phyloP scores from a whole-genome alignment of 2,113 vertebrate species.

The Archilochus colubris region DNA sequence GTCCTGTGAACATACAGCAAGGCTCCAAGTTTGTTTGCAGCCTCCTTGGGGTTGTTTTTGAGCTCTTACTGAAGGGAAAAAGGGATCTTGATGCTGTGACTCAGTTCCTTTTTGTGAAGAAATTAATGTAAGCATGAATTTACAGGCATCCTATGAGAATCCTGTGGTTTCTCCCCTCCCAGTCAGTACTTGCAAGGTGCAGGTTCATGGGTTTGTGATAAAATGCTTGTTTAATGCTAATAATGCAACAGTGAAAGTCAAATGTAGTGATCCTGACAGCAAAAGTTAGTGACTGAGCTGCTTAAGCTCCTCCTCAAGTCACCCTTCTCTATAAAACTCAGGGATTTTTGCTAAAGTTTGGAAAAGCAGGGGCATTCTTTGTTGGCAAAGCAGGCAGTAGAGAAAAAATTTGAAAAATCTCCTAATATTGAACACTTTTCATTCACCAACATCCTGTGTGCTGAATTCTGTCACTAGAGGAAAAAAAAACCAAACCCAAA shows the following conservation, averaged over 20 bases:
- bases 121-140: not conserved
- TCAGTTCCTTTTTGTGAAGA: not conserved
- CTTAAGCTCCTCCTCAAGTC: not conserved
- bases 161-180: not conserved
- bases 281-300: not conserved
- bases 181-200: not conserved
- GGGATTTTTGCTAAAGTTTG: not conserved
- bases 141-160: not conserved
- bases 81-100: not conserved
- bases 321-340: not conserved
- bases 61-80: not conserved
- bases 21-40: not conserved
- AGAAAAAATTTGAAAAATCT: not conserved
- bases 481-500: not conserved
- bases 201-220: not conserved
- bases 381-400: not conserved
- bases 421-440: not conserved
- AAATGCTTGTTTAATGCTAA: not conserved
- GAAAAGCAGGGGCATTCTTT: not conserved
- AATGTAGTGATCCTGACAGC: not conserved
- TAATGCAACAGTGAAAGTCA: not conserved
- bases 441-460: accelerated
- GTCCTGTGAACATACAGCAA: not conserved
- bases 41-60: not conserved
- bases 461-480: not conserved